phyloP scores from a whole-genome alignment of 2,888 invertebrate genomes.

The Athrips mouffetella region DNA sequence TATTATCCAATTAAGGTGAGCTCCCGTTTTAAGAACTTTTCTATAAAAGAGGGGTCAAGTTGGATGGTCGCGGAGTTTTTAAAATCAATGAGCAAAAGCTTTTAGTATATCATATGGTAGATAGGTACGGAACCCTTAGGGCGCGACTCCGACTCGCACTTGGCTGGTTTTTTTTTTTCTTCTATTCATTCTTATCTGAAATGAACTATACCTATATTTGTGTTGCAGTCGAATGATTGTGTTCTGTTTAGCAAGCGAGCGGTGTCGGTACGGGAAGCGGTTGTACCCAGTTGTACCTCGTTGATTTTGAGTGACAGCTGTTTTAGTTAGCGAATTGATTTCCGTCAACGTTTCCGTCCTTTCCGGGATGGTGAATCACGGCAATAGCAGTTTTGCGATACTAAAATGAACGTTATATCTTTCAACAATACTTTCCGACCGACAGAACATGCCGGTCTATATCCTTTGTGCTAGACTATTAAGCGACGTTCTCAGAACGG shows the following conservation, averaged over 20 bases:
- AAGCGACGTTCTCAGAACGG: conserved; percentile 34
- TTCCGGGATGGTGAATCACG: conserved; percentile 53
- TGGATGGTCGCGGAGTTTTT: no score
- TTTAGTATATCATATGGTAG: no score
- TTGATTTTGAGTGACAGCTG: conserved; percentile 48
- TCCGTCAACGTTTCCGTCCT: conserved; percentile 35
- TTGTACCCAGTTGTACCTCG: conserved; percentile 55
- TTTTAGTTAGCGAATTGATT: conserved; percentile 51
- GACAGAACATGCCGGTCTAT: neutral
- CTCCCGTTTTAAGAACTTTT: no score
- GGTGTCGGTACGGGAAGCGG: conserved; percentile 23
- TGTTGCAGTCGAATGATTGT: neutral
- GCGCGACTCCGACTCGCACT: no score
- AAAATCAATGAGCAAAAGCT: no score
- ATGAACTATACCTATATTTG: neutral
- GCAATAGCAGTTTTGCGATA: conserved; percentile 21
- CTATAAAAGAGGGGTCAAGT: no score
- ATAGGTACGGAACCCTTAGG: no score
- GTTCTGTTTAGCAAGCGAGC: conserved; percentile 41
- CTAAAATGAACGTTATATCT: neutral
- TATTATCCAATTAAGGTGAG: no score
- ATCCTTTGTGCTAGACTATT: neutral
- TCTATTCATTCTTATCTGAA: no score
- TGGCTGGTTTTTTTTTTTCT: no score
- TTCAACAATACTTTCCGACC: neutral